Percentiles rank a stretch among this genome's conserved stretches.
phyloP scores from a whole-genome alignment of 2,797 vertebrate species.

The Clarias fuscus region DNA sequence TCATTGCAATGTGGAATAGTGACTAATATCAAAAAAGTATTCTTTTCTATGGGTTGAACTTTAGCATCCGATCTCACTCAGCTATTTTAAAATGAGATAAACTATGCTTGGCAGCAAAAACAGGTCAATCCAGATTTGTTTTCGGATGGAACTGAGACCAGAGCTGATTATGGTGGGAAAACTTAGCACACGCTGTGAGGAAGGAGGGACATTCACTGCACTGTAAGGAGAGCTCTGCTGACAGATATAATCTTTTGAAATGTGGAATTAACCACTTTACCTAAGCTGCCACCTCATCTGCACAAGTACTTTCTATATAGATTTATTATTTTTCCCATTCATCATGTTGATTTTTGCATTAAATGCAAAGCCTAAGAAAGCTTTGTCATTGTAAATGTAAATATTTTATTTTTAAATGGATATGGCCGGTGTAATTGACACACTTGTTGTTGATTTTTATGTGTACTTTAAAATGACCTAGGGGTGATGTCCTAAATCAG shows the following conservation, averaged over 20 bases:
- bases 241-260: not conserved
- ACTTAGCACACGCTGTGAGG: not conserved
- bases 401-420: not conserved
- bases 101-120: not conserved
- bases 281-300: not conserved
- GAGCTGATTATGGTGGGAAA: not conserved
- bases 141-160: not conserved
- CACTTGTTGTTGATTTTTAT: not conserved
- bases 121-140: not conserved
- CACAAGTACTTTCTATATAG: not conserved
- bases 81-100: not conserved
- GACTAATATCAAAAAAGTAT: not conserved
- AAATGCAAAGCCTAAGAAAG: not conserved
- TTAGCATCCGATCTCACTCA: not conserved
- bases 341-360: not conserved
- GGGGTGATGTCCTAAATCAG: not conserved
- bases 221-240: not conserved
- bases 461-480: not conserved
- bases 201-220: not conserved
- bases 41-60: not conserved
- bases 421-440: not conserved
- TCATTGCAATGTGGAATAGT: not conserved
- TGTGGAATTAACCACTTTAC: not conserved
- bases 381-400: not conserved
- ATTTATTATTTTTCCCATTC: not conserved